Evolutionary conservation across 2,888 invertebrate genomes (phyloP), one percentile per base, ranked within the genome.

Genomic region (Cetonia aurata): DNA sequence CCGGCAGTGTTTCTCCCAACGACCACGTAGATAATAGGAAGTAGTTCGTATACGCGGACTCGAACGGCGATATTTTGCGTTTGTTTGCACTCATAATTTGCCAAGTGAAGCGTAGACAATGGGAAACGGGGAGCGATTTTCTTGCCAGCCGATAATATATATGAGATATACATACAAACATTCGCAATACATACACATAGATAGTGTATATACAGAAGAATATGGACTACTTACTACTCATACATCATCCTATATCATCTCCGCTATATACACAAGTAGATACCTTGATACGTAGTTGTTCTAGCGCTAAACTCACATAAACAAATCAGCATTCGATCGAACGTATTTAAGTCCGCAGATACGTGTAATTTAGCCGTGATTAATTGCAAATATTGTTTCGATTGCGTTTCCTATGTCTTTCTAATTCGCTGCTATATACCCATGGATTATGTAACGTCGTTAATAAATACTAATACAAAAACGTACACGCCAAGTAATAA

Each of bases 11-110:
- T 67, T 41, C 67, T 57, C 31, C 60, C 50, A 69, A 59, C 69
- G 44, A 3, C 10, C 44, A 13, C 3, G 4, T 10, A 44, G 44
- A 13, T 13, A 44, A 13, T 13, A 13, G 44, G 44, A 10, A 13
- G 44, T 10, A 13, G 44, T 52, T 59, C 50, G 68, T 57, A 57
- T 59, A 48, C 56, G 50, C 59, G 69, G 56, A 69, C 56, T 59
- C 37, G 50, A 50, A 13, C 56, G 50, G 48, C 69, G 57, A 48
- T 69, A 60, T 60, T 69, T 69, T 69, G 52, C 52, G 69, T 60
- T 53, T 69, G 69, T 69, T 69, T 69, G 69, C 50, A 25, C 25
- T 69, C 57, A 69, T 69, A 69, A 69, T 69, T 69, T 69, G 69
- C 57, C 48, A 59, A 69, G 48, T 48, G 57, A 59, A 69, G 69